These are phyloP conservation scores for Capromys pilorides DNA, from an alignment of 2,797 vertebrate genomes.

Conservation along the genomic window DNA sequence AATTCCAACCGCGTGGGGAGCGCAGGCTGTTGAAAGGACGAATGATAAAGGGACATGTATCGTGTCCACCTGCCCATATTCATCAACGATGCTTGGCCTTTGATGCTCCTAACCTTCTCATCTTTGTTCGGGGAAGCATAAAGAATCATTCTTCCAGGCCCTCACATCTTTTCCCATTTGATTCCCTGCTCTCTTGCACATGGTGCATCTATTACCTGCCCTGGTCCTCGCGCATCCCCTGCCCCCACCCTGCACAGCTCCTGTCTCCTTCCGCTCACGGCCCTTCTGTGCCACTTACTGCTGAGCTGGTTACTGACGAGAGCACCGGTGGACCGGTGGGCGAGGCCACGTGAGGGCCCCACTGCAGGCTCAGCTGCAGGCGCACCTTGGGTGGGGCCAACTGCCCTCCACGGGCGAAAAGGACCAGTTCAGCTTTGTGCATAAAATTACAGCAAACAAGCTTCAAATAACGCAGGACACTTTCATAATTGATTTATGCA, in stretches of 20 bases:
- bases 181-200: conserved; percentile 50
- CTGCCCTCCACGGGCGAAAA: conserved; percentile 71
- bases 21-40: conserved; percentile 79
- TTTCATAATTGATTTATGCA: conserved; percentile 88
- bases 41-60: conserved; percentile 77
- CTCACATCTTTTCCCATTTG: conserved; percentile 77
- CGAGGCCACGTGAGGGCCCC: not conserved
- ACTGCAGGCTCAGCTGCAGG: conserved; percentile 37
- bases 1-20: conserved; percentile 79
- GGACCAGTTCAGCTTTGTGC: conserved; percentile 81
- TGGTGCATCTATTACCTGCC: conserved; percentile 67
- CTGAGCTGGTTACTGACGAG: not conserved
- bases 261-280: not conserved
- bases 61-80: conserved; percentile 76
- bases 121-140: conserved; percentile 78
- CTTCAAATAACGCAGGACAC: conserved; percentile 85
- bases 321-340: fast-evolving
- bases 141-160: conserved; percentile 77
- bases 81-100: conserved; percentile 75
- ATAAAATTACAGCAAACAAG: conserved; percentile 87
- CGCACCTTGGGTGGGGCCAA: conserved; percentile 63
- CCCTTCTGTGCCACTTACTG: not conserved
- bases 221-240: fast-evolving
- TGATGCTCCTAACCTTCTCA: conserved; percentile 79
- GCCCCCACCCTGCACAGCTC: not conserved